These are phyloP conservation scores for Acanthornis magna DNA, from an alignment of 2,797 vertebrate species.

Conservation along the genomic window DNA sequence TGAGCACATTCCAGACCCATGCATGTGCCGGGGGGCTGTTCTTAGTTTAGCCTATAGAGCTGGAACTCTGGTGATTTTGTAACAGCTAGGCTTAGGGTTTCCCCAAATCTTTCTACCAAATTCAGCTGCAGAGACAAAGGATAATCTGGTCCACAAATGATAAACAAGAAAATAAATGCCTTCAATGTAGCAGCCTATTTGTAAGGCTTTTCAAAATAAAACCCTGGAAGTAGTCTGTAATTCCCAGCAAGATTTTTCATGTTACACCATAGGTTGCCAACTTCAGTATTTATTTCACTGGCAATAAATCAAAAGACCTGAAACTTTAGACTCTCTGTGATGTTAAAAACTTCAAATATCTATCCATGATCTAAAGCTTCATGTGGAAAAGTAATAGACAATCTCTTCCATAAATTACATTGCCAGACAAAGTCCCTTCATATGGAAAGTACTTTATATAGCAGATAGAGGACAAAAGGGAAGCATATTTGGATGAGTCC, in stretches of 20 bases:
- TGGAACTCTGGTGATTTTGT: not conserved
- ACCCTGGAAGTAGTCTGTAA: not conserved
- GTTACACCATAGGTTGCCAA: not conserved
- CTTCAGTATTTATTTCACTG: constrained; percentile 24
- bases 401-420: not conserved
- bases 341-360: constrained; percentile 8
- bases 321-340: constrained; percentile 8
- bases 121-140: not conserved
- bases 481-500: not conserved
- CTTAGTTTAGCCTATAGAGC: not conserved
- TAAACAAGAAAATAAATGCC: not conserved
- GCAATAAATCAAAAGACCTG: constrained; percentile 23
- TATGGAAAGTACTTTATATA: constrained; percentile 13
- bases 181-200: not conserved
- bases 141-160: not conserved
- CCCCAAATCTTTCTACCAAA: not conserved
- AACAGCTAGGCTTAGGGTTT: not conserved
- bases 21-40: not conserved
- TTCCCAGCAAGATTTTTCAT: constrained; percentile 23
- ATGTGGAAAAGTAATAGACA: constrained; percentile 36
- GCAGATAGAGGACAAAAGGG: not conserved
- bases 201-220: constrained; percentile 15
- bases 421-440: constrained; percentile 10
- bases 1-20: not conserved
- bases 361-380: not conserved